Conservation (phyloP, 1,140 invertebrate species). For the Tribolium madens region DNA sequence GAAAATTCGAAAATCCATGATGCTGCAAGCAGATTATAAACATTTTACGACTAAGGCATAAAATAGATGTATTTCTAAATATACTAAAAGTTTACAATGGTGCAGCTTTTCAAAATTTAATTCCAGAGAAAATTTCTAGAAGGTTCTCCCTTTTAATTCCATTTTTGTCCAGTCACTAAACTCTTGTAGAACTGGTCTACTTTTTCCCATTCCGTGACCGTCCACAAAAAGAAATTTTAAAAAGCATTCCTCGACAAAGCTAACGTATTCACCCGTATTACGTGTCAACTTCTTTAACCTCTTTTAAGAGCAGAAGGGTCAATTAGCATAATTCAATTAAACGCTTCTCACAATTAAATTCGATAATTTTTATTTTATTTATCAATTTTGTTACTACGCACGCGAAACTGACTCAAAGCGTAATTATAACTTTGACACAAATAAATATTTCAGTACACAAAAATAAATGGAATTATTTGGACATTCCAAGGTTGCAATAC, state of each 20-base stretch:
- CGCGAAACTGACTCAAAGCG: slow-evolving; percentile 10
- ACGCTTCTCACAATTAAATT: background rate
- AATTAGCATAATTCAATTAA: slow-evolving; percentile 34
- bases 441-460: slow-evolving; percentile 27
- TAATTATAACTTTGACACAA: slow-evolving; percentile 34
- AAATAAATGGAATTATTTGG: slow-evolving; percentile 14
- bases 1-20: too few relatives aligned
- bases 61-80: too few relatives aligned
- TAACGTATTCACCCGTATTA: slow-evolving; percentile 31
- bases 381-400: slow-evolving; percentile 2
- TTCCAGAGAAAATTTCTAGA: too few relatives aligned
- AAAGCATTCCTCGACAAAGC: slow-evolving; percentile 3
- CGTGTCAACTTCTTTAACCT: slow-evolving; percentile 31
- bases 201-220: background rate
- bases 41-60: too few relatives aligned
- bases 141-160: too few relatives aligned
- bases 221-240: slow-evolving; percentile 23
- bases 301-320: slow-evolving; percentile 10
- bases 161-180: too few relatives aligned
- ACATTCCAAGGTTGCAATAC: background rate
- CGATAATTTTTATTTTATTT: too few relatives aligned
- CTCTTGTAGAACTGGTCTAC: background rate
- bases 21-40: too few relatives aligned
- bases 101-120: too few relatives aligned
- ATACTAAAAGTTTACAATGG: too few relatives aligned